Base-by-base conservation (phyloP, 2,888 invertebrate genomes). In the Pachydiplax longipennis region DNA sequence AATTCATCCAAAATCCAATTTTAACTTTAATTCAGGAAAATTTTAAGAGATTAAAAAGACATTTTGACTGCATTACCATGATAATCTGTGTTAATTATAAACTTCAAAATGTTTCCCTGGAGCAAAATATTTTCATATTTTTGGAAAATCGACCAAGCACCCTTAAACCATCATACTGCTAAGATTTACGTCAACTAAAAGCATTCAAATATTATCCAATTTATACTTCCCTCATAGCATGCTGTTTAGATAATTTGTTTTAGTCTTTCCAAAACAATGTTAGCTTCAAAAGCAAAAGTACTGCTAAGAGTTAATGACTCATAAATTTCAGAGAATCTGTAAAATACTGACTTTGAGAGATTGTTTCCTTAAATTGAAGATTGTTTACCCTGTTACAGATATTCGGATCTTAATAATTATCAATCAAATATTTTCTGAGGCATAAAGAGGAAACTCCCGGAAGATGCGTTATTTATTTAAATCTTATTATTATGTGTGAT, bases 371-470 rank as follows among this genome's bases (percentile, higher is more conserved):
- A 18, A 53, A 18, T 18, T 53, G 18, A 18, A 53, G 53, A 18
- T 53, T 53, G 5, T 53, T 53, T 18, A 53, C 2, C 53, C 53
- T 18, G 18, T 53, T 53, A 53, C 5, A 44, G 44, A 44, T 44
- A 44, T 53, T 18, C 18, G 18, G 0, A 53, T 53, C 53, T 44
- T 8, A 44, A 53, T 73, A 13, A 31, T 73, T 5, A 53, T 73
- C 73, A 73, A n/a, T 73, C 31, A 73, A 73, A 31, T 25, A 73
- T 73, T 73, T 73, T 73, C 13, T 31, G 25, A 73, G 4, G 25
- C 22, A 37, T 61, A 65, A 61, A 61, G 87, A 61, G 53, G 87
- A 87, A 87, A 87, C 87, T 87, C 87, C 61, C 61, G 61, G 87
- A 87, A 87, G 87, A 61, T 87, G 87, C 87, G 61, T 87, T 58